Evolutionary conservation across 2,888 invertebrate genomes (phyloP).

Genomic region (Dastarcus helophoroides): DNA sequence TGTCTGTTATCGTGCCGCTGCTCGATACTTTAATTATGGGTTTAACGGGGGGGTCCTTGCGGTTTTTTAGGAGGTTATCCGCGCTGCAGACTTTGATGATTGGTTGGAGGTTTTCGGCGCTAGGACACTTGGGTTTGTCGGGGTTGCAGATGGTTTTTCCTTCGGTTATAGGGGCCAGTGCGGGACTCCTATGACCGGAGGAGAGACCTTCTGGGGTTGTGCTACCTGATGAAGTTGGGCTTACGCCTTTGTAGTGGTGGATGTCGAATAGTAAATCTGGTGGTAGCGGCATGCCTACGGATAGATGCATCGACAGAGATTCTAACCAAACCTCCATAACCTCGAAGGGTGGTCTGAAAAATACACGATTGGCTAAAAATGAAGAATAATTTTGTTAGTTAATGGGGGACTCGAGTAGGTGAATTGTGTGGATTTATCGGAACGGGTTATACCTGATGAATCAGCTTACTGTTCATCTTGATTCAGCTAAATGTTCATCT

Average conservation of each 20-base stretch:
- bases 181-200: conserved; percentile 36
- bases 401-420: not conserved
- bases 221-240: conserved; percentile 48
- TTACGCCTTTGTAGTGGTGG: conserved; percentile 50
- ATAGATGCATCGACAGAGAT: conserved; percentile 60
- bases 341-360: conserved; percentile 73
- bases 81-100: conserved; percentile 25
- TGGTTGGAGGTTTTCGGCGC: conserved; percentile 22
- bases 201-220: conserved; percentile 47
- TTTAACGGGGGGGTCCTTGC: conserved; percentile 14
- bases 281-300: conserved; percentile 51
- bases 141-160: conserved; percentile 30
- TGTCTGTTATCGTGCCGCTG: conserved; percentile 14
- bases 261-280: conserved; percentile 63
- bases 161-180: conserved; percentile 44
- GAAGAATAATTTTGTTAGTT: conserved; percentile 1
- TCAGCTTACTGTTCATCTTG: too few species aligned
- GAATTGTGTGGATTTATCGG: too few species aligned
- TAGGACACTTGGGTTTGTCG: conserved; percentile 10
- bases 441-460: too few species aligned
- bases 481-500: too few species aligned
- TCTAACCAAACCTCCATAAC: conserved; percentile 83
- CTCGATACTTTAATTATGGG: conserved; percentile 24
- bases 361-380: conserved; percentile 6
- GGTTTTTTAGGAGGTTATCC: conserved; percentile 20